Conservation (phyloP, 1,140 invertebrate genomes). For the Ceratitis capitata region DNA sequence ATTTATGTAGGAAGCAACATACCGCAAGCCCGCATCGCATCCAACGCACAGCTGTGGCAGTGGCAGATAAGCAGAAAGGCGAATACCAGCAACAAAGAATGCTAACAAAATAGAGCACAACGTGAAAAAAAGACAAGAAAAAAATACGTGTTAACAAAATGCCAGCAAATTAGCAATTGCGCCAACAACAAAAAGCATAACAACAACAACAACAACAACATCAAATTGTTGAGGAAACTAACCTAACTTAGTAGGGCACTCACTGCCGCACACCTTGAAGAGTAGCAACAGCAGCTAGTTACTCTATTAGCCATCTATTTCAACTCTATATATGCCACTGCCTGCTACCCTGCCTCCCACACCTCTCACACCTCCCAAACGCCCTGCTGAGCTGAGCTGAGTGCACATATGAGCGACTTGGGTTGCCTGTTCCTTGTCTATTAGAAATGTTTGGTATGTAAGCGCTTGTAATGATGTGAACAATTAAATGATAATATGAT, state of each 20-base stretch:
- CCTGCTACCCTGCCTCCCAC: not conserved
- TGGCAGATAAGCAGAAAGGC: not conserved
- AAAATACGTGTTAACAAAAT: slow-evolving; percentile 2
- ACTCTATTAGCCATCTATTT: not conserved
- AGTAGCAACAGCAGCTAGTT: not conserved
- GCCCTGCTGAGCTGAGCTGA: not conserved
- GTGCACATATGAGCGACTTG: not conserved
- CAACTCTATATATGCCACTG: not conserved
- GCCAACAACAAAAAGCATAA: not conserved
- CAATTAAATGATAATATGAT: slow-evolving; percentile 25
- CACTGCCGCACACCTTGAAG: not conserved
- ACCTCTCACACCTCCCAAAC: slow-evolving; percentile 3
- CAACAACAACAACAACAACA: not conserved
- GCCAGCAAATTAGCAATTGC: slow-evolving; percentile 6
- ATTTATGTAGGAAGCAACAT: not conserved
- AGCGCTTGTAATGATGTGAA: slow-evolving; percentile 27
- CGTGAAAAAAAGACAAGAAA: no score
- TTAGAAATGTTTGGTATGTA: slow-evolving; percentile 13
- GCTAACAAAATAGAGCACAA: not conserved
- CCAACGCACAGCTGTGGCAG: not conserved
- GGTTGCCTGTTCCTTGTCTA: not conserved
- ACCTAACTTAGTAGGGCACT: no score
- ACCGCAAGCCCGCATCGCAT: not conserved
- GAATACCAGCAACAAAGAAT: not conserved
- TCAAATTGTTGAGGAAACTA: not conserved